phyloP scores from a whole-genome alignment of 64 coral and sea anemone species.

The Montipora efflorescens region DNA sequence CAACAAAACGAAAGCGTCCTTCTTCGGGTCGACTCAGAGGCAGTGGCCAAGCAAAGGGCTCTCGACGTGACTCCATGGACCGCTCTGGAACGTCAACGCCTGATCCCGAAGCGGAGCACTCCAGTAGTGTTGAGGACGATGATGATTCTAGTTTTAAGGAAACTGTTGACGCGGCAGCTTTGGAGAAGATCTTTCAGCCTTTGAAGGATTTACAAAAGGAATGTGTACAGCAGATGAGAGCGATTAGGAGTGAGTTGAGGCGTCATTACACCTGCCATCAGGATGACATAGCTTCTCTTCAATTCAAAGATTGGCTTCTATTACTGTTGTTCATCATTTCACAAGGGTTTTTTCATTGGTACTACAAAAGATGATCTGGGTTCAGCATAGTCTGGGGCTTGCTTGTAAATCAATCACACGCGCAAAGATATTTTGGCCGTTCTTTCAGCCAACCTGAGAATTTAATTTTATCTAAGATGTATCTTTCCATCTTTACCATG shows the following conservation, averaged over 20 bases:
- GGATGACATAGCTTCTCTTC: conserved; percentile 85
- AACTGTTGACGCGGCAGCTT: conserved; percentile 57
- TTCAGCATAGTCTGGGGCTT: background rate
- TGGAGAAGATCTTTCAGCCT: conserved; percentile 88
- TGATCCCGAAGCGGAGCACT: conserved; percentile 81
- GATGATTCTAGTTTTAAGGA: conserved; percentile 92
- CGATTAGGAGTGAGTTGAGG: conserved; percentile 90
- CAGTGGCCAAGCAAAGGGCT: conserved; percentile 27
- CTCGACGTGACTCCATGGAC: conserved; percentile 62
- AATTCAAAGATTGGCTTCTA: conserved; percentile 96
- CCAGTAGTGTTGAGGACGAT: conserved; percentile 91
- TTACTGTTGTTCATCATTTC: conserved; percentile 84
- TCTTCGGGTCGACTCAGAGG: conserved; percentile 66
- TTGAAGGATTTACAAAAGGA: conserved; percentile 91
- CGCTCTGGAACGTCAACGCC: conserved; percentile 81
- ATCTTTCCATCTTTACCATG: no score
- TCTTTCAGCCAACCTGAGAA: no score
- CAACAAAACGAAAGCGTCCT: conserved; percentile 73
- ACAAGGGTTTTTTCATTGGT: conserved; percentile 90
- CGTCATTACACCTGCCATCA: conserved; percentile 88
- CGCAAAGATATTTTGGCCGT: no score
- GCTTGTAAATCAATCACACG: no score
- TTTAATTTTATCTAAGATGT: no score
- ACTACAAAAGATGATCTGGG: conserved; percentile 64
- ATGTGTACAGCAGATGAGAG: conserved; percentile 88